Base-by-base conservation (phyloP, 2,113 vertebrate genomes). In the Sciurus niger region DNA sequence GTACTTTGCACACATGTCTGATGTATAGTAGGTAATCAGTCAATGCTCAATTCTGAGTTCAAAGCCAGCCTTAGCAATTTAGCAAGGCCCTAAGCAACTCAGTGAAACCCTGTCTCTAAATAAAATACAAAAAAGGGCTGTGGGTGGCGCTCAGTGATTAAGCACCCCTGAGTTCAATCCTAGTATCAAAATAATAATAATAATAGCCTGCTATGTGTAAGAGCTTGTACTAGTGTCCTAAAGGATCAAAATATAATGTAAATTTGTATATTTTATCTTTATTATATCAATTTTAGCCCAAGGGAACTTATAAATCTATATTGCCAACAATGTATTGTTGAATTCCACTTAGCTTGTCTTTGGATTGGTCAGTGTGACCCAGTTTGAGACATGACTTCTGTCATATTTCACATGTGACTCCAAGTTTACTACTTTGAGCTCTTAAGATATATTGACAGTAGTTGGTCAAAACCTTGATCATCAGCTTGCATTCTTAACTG, bases 161-260 rank as follows among this genome's bases (percentile, higher is more conserved):
- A 55, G 55, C 6, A 20, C 55, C 55, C 55, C 55, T 55, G 55
- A 55, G 55, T 55, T 55, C 55, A 55, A 55, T 55, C 55, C 18
- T 55, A 17, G 55, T 55, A 55, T 18, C 17, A 22, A 55, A 55
- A 48, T 48, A 48, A 48, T 48, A 48, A 48, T 48, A 48, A 48
- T 40, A 40, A 40, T 48, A 48, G 9, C 28, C 32, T 48, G 34
- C 58, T 82, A 2, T 90, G 51, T 43, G 16, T 40, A 70, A 83
- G 58, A 28, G 9, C 16, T 46, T 82, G 37, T 73, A 58, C 8
- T 37, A 87, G 25, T 70, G 10, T 70, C n/a, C 34, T 83, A 70
- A 94, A 67, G 34, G 43, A 68, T 68, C 65, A 82, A 90, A 89
- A 96, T 78, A 79, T 72, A 72, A 9, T 60, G 1, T 68, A 60